Evolutionary conservation across 1,140 invertebrate genomes (phyloP).

Genomic region (Tetraneura akinire): DNA sequence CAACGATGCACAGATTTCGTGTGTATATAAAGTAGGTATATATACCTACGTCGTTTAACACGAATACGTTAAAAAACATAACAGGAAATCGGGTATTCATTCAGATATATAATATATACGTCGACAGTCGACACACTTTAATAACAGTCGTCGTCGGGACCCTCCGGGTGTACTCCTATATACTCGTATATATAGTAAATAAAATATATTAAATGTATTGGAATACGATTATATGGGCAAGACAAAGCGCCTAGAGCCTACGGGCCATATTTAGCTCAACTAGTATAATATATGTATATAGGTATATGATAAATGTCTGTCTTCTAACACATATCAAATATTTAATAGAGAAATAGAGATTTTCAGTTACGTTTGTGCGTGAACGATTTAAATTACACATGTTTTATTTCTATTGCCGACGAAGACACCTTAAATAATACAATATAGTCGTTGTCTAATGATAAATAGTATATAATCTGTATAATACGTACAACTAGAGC

Average conservation of each 20-base stretch:
- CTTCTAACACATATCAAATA: not conserved
- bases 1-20: not conserved
- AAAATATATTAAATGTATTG: no score
- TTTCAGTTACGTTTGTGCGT: not conserved
- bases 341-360: not conserved
- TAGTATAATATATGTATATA: slow-evolving; percentile 5
- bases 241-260: slow-evolving; percentile 7
- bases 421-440: not conserved
- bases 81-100: not conserved
- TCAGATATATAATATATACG: no score
- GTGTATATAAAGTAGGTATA: not conserved
- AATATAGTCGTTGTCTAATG: no score
- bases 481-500: not conserved
- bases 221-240: slow-evolving; percentile 9
- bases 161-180: slow-evolving; percentile 26
- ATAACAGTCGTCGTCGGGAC: not conserved
- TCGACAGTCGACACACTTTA: slow-evolving; percentile 23
- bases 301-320: slow-evolving; percentile 7
- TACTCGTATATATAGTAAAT: no score
- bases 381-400: no score
- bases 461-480: not conserved
- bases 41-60: not conserved
- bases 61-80: not conserved
- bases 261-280: not conserved
- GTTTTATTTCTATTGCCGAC: no score